These are phyloP conservation scores for Caenorhabditis latens DNA, from an alignment of 1,140 invertebrate genomes.

Conservation along the genomic window DNA sequence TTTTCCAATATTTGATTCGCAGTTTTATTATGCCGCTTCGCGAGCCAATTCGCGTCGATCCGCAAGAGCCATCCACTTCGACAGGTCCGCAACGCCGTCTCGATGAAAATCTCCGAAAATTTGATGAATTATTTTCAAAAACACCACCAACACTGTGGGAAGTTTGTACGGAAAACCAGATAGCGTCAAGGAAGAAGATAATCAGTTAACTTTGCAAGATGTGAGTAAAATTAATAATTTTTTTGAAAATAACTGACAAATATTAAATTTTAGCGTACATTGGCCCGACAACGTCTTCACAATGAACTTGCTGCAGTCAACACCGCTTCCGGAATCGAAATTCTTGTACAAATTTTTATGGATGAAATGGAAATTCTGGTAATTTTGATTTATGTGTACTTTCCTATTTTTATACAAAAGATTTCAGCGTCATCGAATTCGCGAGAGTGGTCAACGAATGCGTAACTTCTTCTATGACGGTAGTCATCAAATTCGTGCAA, in stretches of 20 bases:
- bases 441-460: slow-evolving; percentile 15
- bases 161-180: not conserved
- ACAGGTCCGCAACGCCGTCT: not conserved
- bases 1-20: not conserved
- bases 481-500: slow-evolving; percentile 3
- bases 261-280: not conserved
- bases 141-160: not conserved
- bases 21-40: slow-evolving; percentile 1
- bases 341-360: slow-evolving; percentile 39
- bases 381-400: not conserved
- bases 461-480: not conserved
- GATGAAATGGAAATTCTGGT: slow-evolving; percentile 22
- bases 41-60: not conserved
- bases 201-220: slow-evolving; percentile 25
- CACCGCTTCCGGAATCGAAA: slow-evolving; percentile 36
- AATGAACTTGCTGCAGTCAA: slow-evolving; percentile 28
- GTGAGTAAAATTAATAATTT: not conserved
- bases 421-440: slow-evolving; percentile 16
- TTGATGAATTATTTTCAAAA: not conserved
- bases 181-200: not conserved
- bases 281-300: slow-evolving; percentile 28
- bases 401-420: not conserved
- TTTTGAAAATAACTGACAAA: not conserved
- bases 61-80: not conserved
- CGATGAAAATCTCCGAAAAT: not conserved